Evolutionary conservation across 2,113 vertebrate species (phyloP).

Genomic region (Sander lucioperca): DNA sequence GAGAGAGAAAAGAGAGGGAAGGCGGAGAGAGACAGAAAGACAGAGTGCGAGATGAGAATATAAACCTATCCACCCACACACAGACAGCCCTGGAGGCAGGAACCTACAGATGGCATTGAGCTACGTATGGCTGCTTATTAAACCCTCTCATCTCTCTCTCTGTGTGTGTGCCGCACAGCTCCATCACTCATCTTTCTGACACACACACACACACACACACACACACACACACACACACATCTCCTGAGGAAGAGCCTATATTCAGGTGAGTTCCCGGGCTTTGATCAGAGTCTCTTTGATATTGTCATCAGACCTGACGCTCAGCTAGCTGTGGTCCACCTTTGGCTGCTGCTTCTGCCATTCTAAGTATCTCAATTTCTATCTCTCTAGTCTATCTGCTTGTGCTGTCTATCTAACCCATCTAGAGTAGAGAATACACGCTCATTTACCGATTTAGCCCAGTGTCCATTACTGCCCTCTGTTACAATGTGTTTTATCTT

Average conservation of each 20-base stretch:
- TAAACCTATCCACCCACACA: constrained; percentile 81
- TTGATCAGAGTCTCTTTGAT: constrained; percentile 79
- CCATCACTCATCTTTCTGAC: constrained; percentile 76
- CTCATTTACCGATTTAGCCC: constrained; percentile 5
- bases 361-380: constrained; percentile 52
- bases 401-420: constrained; percentile 13
- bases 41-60: constrained; percentile 76
- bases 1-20: constrained; percentile 1
- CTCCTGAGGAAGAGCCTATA: constrained; percentile 52
- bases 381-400: constrained; percentile 30
- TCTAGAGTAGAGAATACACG: constrained; percentile 9
- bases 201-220: neutral
- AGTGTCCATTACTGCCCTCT: constrained; percentile 5
- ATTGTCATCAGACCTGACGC: constrained; percentile 65
- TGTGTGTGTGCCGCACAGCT: constrained; percentile 66
- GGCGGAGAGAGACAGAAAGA: constrained; percentile 54
- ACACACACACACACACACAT: constrained; percentile 1
- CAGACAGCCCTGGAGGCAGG: constrained; percentile 80
- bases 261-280: constrained; percentile 74
- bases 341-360: constrained; percentile 40
- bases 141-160: constrained; percentile 76
- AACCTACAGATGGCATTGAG: constrained; percentile 83
- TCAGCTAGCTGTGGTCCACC: constrained; percentile 56
- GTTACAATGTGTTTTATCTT: constrained; percentile 14
- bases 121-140: constrained; percentile 84